A percentile compares a stretch with the other conserved stretches of the same genome.
Conservation (phyloP, 2,797 vertebrate species). For the Schizopygopsis malacanthus region DNA sequence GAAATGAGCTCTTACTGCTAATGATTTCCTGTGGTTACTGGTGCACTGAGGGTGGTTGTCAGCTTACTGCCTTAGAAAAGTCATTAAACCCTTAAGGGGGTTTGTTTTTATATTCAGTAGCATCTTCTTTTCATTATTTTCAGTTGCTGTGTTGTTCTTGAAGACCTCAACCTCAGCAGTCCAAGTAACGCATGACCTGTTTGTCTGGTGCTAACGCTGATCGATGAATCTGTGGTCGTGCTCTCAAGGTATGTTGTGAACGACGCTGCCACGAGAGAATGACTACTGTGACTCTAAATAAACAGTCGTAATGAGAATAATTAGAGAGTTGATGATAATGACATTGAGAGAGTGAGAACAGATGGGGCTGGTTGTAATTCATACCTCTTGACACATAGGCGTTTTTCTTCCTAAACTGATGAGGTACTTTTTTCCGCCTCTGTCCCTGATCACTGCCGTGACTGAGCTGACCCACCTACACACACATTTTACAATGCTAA, state of each 20-base stretch:
- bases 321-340: conserved; percentile 62
- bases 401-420: conserved; percentile 46
- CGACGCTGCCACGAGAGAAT: conserved; percentile 30
- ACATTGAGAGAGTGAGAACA: conserved; percentile 59
- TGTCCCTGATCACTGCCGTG: conserved; percentile 60
- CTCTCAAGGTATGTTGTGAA: conserved; percentile 24
- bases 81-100: conserved; percentile 1
- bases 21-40: conserved; percentile 73
- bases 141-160: neutral
- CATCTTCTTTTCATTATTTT: conserved; percentile 14
- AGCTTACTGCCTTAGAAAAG: neutral
- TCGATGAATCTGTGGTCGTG: neutral
- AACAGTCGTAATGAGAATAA: conserved; percentile 63
- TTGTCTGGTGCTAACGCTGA: neutral
- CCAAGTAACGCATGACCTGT: neutral
- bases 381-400: conserved; percentile 51
- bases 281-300: conserved; percentile 43
- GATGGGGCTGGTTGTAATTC: conserved; percentile 61
- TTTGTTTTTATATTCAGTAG: neutral
- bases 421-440: conserved; percentile 59
- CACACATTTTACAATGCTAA: conserved; percentile 50
- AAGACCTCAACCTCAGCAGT: neutral
- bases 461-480: conserved; percentile 57
- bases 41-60: conserved; percentile 46
- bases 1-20: conserved; percentile 70